Percentiles rank a stretch among this genome's conserved stretches.
These are phyloP conservation scores for Microcaecilia unicolor DNA, from an alignment of 2,797 vertebrate species.

Conservation along the genomic window DNA sequence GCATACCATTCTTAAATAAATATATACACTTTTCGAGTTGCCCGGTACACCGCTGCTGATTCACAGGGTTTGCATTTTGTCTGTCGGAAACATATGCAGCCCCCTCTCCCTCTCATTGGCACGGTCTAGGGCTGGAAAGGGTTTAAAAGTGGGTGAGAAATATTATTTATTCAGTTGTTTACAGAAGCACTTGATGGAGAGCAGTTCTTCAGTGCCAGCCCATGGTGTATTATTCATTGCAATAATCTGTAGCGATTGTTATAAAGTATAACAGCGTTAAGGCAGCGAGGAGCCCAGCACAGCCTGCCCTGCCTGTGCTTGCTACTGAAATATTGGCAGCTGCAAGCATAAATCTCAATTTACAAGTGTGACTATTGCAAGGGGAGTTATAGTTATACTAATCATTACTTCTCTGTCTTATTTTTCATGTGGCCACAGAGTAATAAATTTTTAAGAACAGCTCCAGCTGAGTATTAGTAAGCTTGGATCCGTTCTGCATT, in stretches of 20 bases:
- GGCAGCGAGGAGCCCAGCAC: conserved; percentile 35
- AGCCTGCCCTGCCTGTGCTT: conserved; percentile 23
- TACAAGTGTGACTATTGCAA: conserved; percentile 59
- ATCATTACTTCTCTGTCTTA: conserved; percentile 69
- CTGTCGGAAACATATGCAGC: no score
- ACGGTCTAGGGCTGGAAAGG: conserved; percentile 16
- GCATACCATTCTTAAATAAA: no score
- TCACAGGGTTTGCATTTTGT: no score
- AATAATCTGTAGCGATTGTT: conserved; percentile 56
- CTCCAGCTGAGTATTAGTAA: conserved; percentile 39
- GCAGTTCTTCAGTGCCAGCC: conserved; percentile 53
- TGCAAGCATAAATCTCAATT: conserved; percentile 74
- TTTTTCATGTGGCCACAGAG: conserved; percentile 71
- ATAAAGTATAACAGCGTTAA: conserved; percentile 48
- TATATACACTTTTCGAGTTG: no score
- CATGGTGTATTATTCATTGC: conserved; percentile 55
- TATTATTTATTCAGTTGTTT: conserved; percentile 54
- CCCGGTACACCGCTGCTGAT: no score
- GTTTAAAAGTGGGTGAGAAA: conserved; percentile 36
- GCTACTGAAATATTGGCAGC: conserved; percentile 57
- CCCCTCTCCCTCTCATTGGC: no score
- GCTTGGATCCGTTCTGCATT: conserved; percentile 12
- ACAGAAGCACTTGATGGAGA: conserved; percentile 36
- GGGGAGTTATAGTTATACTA: conserved; percentile 61
- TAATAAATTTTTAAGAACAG: conserved; percentile 75